Conservation (phyloP, 2,888 invertebrate species). For the Drosophila aldrichi region DNA sequence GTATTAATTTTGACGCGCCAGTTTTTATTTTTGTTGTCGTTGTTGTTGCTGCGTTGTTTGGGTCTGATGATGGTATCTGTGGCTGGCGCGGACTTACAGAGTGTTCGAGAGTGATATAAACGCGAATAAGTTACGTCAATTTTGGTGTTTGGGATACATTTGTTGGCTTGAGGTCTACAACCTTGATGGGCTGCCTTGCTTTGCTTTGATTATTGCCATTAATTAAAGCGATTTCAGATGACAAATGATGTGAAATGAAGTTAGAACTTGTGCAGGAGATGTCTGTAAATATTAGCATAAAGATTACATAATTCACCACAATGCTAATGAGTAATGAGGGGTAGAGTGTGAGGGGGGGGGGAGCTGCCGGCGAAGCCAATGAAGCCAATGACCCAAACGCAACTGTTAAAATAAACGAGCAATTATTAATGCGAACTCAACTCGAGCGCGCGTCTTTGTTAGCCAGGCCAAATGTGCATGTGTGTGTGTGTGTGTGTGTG, state of each 20-base stretch:
- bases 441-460: slow-evolving; percentile 40
- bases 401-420: slow-evolving; percentile 67
- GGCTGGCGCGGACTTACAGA: slow-evolving; percentile 53
- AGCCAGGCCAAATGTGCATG: neutral
- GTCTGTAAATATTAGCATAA: slow-evolving; percentile 75
- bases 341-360: neutral
- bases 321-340: slow-evolving; percentile 62
- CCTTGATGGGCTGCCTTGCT: slow-evolving; percentile 56
- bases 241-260: slow-evolving; percentile 69
- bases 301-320: slow-evolving; percentile 52
- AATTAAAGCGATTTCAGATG: slow-evolving; percentile 69
- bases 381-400: slow-evolving; percentile 75
- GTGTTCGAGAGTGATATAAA: slow-evolving; percentile 69
- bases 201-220: slow-evolving; percentile 72
- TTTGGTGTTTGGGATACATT: slow-evolving; percentile 23
- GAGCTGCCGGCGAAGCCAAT: slow-evolving; percentile 23
- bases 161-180: slow-evolving; percentile 66
- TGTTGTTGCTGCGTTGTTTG: slow-evolving; percentile 13
- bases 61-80: slow-evolving; percentile 75
- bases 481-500: slow-evolving; percentile 10
- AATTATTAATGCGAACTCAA: slow-evolving; percentile 66
- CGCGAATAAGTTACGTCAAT: slow-evolving; percentile 81
- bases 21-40: slow-evolving; percentile 29
- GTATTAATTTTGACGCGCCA: slow-evolving; percentile 80
- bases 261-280: slow-evolving; percentile 28